A percentile compares a stretch with the other conserved stretches of the same genome.
phyloP scores from a whole-genome alignment of 2,797 vertebrate species.

The Craterocephalus amniculus region DNA sequence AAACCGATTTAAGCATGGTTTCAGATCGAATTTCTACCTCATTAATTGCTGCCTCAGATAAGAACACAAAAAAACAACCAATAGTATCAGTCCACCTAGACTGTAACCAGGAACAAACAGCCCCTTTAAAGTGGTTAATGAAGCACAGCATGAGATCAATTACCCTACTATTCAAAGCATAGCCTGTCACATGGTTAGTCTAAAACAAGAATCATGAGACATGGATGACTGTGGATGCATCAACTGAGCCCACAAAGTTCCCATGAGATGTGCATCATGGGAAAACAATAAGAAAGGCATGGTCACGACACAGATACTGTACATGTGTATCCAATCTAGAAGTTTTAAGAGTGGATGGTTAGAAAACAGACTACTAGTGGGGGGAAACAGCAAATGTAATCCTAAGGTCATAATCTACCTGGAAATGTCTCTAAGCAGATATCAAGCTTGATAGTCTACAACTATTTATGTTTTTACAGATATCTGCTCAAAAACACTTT shows the following conservation, averaged over 20 bases:
- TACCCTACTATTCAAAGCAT: slow-evolving; percentile 70
- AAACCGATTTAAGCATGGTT: not conserved
- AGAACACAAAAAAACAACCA: slow-evolving; percentile 5
- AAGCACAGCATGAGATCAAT: slow-evolving; percentile 75
- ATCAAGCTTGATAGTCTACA: not conserved
- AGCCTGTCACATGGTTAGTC: slow-evolving; percentile 75
- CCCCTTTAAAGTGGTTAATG: slow-evolving; percentile 74
- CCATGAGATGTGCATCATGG: slow-evolving; percentile 54
- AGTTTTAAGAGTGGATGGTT: not conserved
- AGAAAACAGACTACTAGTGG: not conserved
- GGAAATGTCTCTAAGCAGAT: not conserved
- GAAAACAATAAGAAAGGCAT: slow-evolving; percentile 34
- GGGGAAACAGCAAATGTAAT: not conserved
- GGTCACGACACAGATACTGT: not conserved
- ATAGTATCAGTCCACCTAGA: not conserved
- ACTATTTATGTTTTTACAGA: not conserved
- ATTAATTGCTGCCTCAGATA: not conserved
- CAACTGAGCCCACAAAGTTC: slow-evolving; percentile 32
- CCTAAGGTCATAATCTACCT: not conserved
- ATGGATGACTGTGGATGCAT: slow-evolving; percentile 25
- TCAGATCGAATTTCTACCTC: not conserved
- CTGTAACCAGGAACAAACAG: slow-evolving; percentile 54
- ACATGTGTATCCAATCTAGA: not conserved
- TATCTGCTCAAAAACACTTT: no score
- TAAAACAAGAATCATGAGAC: slow-evolving; percentile 82